These are phyloP conservation scores for Drosophila rhopaloa DNA, from an alignment of 1,140 invertebrate genomes.

Conservation along the genomic window DNA sequence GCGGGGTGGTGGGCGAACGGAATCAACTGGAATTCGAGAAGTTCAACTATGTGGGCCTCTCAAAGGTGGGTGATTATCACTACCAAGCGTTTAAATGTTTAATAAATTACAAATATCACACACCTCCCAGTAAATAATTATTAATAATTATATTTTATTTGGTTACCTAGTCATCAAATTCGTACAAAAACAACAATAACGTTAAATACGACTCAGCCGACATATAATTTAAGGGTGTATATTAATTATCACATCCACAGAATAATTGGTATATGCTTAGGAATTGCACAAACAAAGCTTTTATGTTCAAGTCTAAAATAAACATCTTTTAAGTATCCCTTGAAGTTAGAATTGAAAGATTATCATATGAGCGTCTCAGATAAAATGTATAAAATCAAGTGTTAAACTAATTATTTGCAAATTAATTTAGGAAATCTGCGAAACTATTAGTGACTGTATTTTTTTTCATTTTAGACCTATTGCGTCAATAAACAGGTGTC, in stretches of 20 bases:
- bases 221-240: no score
- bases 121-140: not conserved
- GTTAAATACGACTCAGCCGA: no score
- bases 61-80: constrained; percentile 87
- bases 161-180: no score
- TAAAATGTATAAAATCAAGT: not conserved
- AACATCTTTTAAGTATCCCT: no score
- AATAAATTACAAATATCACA: not conserved
- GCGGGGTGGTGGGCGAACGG: constrained; percentile 88
- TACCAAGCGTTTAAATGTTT: not conserved
- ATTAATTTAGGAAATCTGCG: constrained; percentile 4
- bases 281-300: no score
- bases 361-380: not conserved
- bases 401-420: constrained; percentile 10
- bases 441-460: not conserved
- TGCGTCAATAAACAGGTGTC: constrained; percentile 92
- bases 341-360: no score
- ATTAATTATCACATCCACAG: no score
- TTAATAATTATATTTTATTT: not conserved
- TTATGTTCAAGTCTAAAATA: no score
- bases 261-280: no score
- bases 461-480: constrained; percentile 83
- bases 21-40: constrained; percentile 89
- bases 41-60: constrained; percentile 89
- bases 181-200: no score